phyloP scores from a whole-genome alignment of 2,888 invertebrate species.

The Aspidiotus destructor region DNA sequence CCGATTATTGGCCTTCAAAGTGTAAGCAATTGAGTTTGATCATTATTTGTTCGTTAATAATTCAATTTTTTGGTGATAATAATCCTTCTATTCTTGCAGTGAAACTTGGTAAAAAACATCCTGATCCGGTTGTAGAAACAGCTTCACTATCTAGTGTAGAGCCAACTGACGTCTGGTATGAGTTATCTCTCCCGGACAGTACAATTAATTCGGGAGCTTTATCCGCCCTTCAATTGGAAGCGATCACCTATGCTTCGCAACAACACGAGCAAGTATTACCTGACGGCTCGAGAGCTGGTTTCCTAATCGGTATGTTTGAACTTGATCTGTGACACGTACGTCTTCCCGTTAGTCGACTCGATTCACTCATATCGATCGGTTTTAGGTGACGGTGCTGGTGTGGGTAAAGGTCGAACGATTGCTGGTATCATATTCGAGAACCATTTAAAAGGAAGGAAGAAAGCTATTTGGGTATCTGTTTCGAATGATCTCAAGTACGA shows the following conservation, averaged over 20 bases:
- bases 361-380: not conserved
- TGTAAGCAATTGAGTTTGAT: constrained; percentile 47
- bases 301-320: constrained; percentile 71
- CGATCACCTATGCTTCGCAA: constrained; percentile 94
- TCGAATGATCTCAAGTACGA: constrained; percentile 98
- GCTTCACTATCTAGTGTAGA: constrained; percentile 93
- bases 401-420: constrained; percentile 94
- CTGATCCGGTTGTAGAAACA: constrained; percentile 97
- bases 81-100: constrained; percentile 48
- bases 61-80: not conserved
- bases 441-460: constrained; percentile 81
- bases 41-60: not conserved
- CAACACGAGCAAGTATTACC: constrained; percentile 87
- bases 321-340: not conserved
- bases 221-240: constrained; percentile 93
- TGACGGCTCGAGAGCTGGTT: constrained; percentile 84
- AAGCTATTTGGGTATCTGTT: constrained; percentile 97
- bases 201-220: constrained; percentile 73
- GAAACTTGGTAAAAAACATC: constrained; percentile 89
- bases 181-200: constrained; percentile 69
- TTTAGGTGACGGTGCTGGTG: constrained; percentile 91
- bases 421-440: constrained; percentile 98
- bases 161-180: constrained; percentile 86
- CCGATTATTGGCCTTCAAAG: constrained; percentile 96
- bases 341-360: no score